phyloP scores from a whole-genome alignment of 1,140 invertebrate species.

The Musca domestica region DNA sequence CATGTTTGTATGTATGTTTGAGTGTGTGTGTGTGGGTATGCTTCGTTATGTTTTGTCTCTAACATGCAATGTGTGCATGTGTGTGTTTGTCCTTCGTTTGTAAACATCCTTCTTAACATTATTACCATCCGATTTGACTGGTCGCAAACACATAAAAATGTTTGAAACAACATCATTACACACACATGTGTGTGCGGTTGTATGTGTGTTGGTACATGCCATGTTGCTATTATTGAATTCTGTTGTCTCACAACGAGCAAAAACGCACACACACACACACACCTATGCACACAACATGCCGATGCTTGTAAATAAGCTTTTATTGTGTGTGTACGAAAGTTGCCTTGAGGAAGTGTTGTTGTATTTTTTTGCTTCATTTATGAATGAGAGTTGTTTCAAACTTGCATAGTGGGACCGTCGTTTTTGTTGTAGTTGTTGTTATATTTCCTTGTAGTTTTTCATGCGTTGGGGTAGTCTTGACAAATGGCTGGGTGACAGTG shows the following conservation, averaged over 20 bases:
- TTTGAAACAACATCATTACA: no score
- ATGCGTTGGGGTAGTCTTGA: slow-evolving; percentile 9
- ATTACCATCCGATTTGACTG: no score
- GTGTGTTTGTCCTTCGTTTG: not conserved
- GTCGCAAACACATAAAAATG: no score
- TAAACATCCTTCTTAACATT: no score
- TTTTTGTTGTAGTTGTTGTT: slow-evolving; percentile 9
- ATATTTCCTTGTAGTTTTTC: not conserved
- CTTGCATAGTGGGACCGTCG: not conserved
- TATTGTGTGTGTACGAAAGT: no score
- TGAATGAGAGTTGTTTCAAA: slow-evolving; percentile 11
- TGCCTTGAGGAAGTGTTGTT: not conserved
- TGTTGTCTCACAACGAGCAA: slow-evolving; percentile 3
- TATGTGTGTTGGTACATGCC: no score
- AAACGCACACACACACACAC: not conserved
- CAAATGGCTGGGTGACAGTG: not conserved
- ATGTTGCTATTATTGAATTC: no score
- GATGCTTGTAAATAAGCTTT: no score
- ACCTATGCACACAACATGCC: no score
- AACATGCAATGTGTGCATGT: not conserved
- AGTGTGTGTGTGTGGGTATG: not conserved
- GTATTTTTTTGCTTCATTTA: not conserved
- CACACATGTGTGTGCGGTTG: no score
- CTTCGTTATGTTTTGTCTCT: not conserved
- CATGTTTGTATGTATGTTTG: not conserved